phyloP scores from a whole-genome alignment of 1,140 invertebrate species.

The Aphelenchoides besseyi region DNA sequence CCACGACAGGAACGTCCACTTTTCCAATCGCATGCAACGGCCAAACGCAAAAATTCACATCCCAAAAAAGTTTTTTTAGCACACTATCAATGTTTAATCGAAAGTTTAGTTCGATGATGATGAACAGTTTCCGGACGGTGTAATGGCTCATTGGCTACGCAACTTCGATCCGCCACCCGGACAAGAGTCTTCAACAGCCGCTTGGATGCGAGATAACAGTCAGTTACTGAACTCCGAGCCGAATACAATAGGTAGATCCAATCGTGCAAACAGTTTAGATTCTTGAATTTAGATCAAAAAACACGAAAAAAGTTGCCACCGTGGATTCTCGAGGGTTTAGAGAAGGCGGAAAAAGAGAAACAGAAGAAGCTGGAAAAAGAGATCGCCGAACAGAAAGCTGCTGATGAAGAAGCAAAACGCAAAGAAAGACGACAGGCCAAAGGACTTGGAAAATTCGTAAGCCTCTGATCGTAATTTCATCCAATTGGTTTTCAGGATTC shows the following conservation, averaged over 20 bases:
- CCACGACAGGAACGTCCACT: slow-evolving; percentile 12
- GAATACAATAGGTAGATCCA: not conserved
- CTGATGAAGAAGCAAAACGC: slow-evolving; percentile 37
- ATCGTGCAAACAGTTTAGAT: no score
- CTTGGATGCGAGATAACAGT: not conserved
- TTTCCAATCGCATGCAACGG: slow-evolving; percentile 16
- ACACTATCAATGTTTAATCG: no score
- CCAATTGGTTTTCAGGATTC: slow-evolving; percentile 36
- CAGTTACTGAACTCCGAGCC: not conserved
- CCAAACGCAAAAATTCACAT: no score
- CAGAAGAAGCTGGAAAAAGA: slow-evolving; percentile 76
- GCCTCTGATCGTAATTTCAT: slow-evolving; percentile 32
- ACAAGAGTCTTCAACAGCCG: not conserved
- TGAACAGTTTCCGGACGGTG: slow-evolving; percentile 6
- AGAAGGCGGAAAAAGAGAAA: slow-evolving; percentile 95
- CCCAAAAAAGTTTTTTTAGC: no score
- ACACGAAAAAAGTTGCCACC: slow-evolving; percentile 84
- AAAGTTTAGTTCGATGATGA: no score
- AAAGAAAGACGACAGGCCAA: slow-evolving; percentile 34
- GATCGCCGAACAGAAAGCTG: slow-evolving; percentile 46
- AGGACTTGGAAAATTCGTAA: slow-evolving; percentile 50
- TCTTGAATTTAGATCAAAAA: slow-evolving; percentile 72
- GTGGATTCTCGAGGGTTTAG: slow-evolving; percentile 90
- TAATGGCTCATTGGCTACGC: slow-evolving; percentile 16
- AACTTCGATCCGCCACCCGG: not conserved